Evolutionary conservation across 1,140 invertebrate species (phyloP), one percentile per base, ranked within the genome.

Genomic region (Hyphantria cunea): DNA sequence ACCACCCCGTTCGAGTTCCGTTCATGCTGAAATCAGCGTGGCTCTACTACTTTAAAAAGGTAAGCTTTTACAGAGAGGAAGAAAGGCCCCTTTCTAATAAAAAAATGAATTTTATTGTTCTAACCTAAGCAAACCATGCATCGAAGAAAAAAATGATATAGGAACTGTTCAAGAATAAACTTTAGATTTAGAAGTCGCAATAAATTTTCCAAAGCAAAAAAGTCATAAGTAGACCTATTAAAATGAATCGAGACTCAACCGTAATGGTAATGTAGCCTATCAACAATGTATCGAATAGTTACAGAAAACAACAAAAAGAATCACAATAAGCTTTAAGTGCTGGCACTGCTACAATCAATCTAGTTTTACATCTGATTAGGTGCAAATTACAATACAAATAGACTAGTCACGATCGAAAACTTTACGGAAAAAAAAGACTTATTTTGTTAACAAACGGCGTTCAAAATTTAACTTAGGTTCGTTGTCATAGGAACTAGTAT

Each of bases 361-460:
- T 86, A 83, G 83, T 90, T 83, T 84, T 78, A 82, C 76, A 84
- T 88, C 76, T 80, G 78, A 90, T 87, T 88, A 88, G 80, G 84
- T 87, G 83, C 83, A 90, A 90, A 90, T 86, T 86, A 86, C 82
- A 86, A 80, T 86, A 88, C 82, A 88, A 84, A 88, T 86, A 85
- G 76, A 80, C 75, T 68, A 70, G 80, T 90, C 87, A 90, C 87
- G 87, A 88, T 56, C 74, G 14, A 52, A 44, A 58, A 17, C 13
- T 12, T 31, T 44, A 31, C 47, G 31, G 33, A 42, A 63, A 51
- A 52, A 62, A 56, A 47, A 34, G 32, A n/a, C 53, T 51, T 61
- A 50, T 49, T 15, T 33, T 17, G 31, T 9, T 34, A 2, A 7
- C 17, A n/a, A 11, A 44, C 17, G 9, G 15, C 6, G 56, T 56